phyloP scores from a whole-genome alignment of 1,140 invertebrate species.

The Odontomachus brunneus region DNA sequence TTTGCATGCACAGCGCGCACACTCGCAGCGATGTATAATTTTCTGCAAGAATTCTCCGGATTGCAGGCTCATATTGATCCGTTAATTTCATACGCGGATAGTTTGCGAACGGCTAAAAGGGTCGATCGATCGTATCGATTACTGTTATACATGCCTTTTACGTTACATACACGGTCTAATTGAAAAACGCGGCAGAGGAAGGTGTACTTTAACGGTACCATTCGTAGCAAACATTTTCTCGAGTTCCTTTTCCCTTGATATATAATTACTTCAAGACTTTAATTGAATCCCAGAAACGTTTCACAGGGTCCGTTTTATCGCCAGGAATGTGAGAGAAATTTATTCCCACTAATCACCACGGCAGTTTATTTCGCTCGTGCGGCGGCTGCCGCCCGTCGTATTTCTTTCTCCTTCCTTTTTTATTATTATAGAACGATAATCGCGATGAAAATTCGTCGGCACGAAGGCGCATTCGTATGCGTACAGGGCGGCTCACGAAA shows the following conservation, averaged over 20 bases:
- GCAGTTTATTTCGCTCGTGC: slow-evolving; percentile 7
- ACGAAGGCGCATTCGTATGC: not conserved
- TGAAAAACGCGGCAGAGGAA: slow-evolving; percentile 17
- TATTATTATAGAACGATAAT: slow-evolving; percentile 21
- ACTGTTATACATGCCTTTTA: not conserved
- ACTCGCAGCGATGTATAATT: too few species aligned
- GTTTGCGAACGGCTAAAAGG: not conserved
- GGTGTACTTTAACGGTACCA: slow-evolving; percentile 1
- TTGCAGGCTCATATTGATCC: not conserved
- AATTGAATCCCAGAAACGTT: slow-evolving; percentile 38
- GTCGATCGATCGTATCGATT: not conserved
- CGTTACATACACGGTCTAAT: not conserved
- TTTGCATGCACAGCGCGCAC: too few species aligned
- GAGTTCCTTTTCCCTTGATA: slow-evolving; percentile 3
- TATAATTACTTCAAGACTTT: slow-evolving; percentile 42
- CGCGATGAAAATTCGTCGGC: slow-evolving; percentile 3
- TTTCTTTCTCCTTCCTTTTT: not conserved
- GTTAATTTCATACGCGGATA: slow-evolving; percentile 20
- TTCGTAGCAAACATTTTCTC: slow-evolving; percentile 24
- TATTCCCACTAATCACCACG: slow-evolving; percentile 16
- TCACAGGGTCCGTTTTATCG: slow-evolving; percentile 15
- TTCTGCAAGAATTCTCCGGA: too few species aligned
- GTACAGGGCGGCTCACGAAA: not conserved
- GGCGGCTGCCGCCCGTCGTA: not conserved
- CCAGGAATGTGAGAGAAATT: slow-evolving; percentile 30